Evolutionary conservation across 2,888 invertebrate genomes (phyloP), one percentile per base, ranked within the genome.

Genomic region (Eustalomyia histrio): DNA sequence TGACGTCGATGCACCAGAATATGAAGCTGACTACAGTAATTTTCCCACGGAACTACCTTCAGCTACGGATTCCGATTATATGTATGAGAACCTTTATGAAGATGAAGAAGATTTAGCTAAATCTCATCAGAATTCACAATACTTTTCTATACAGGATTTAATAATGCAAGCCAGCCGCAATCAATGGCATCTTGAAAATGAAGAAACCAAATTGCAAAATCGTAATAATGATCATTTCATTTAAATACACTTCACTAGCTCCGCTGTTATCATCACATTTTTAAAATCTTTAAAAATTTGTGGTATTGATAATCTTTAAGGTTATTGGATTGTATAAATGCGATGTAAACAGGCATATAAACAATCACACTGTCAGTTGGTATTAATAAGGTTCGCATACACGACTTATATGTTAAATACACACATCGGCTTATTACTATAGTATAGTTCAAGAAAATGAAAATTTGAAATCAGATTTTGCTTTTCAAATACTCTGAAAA

Each of bases 101-200:
- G 88, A 88, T 35, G 88, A 87, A 58, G 84, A 86, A 21, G 88
- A 88, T 64, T 84, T 85, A 6, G 84, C 85, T 12, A 87, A 86
- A 71, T 84, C 86, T 3, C 83, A 84, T 0, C 85, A 84, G 14
- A 87, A 86, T 21, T 82, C 80, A 1, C 87, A 88, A 24, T 87
- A 85, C n/a, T 86, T 86, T 2, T 88, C 88, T 4, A 86, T 88
- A 35, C 88, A 87, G 71, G 88, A 88, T 8, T 80, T 88, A 3
- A 88, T 88, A 24, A 52, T 87, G 52, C 87, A 88, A 68, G 87
- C 88, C 5, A 86, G 84, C 10, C 82, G 83, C 29, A 86, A 84
- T 5, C 85, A 88, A 52, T 86, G 86, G 87, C 84, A 86, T 64
- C 81, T 79, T 1, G 85, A 87, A 73, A 84, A 64, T 35, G 87